phyloP scores from a whole-genome alignment of 2,888 invertebrate genomes.

The Ramazzottius varieornatus region DNA sequence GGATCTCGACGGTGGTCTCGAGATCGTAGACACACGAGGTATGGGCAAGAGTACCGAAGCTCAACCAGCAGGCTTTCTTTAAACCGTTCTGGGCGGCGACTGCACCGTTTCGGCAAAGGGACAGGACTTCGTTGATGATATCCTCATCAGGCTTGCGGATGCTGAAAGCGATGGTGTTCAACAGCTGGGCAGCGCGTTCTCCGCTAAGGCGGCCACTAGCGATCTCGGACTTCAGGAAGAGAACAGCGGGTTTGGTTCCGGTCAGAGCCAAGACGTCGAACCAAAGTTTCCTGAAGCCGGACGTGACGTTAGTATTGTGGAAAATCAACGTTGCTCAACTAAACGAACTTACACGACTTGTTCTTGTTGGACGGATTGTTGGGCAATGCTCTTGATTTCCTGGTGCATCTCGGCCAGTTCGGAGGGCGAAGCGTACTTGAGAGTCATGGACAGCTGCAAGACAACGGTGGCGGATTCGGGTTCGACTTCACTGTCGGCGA shows the following conservation, averaged over 20 bases:
- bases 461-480: background rate
- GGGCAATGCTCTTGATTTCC: background rate
- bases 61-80: conserved; percentile 1
- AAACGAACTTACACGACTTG: background rate
- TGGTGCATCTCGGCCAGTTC: background rate
- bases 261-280: conserved; percentile 1
- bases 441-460: background rate
- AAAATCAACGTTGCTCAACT: too few relatives aligned
- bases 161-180: background rate
- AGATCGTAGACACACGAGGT: background rate
- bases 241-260: background rate
- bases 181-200: background rate
- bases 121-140: background rate
- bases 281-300: background rate
- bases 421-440: background rate
- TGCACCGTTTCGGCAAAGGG: background rate
- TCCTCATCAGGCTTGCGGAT: background rate
- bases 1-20: background rate
- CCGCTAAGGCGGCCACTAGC: background rate
- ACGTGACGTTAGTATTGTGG: too few relatives aligned
- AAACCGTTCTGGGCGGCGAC: background rate
- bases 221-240: background rate
- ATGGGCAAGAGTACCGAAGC: background rate
- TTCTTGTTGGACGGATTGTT: background rate
- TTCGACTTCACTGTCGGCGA: background rate